Base-by-base conservation (phyloP, 2,888 invertebrate genomes). In the Rhingia rostrata region DNA sequence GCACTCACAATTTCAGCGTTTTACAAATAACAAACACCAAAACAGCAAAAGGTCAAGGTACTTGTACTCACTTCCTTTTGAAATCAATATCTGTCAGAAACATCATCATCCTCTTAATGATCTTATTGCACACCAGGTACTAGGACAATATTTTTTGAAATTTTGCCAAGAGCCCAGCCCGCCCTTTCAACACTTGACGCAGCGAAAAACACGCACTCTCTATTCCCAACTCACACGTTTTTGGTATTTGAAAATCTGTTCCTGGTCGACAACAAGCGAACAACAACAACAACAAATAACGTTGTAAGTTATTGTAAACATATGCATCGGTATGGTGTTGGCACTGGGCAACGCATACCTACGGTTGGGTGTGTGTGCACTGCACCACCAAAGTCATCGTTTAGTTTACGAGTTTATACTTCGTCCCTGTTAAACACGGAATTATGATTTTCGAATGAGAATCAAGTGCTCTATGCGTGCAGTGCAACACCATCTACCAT, bases 11-110 rank as follows among this genome's bases (percentile, higher is more conserved):
- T 3, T 10, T 9, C 10, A 41, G 6, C 6, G 2, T 9, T 41
- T 9, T 41, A 6, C 45, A 45, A 9, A 45, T 45, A 45, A 45
- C 45, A 10, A 45, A 10, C 45, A 45, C 45, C 10, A 10, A 22
- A 22, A 22, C 22, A 22, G 12, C 10, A 45, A 45, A 45, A 45
- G 45, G 45, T 45, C 45, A 45, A 45, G 45, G 45, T 45, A 45
- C 45, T 45, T 12, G 22, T 22, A 22, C 22, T 22, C 12, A 12
- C 10, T 6, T 12, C 45, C 45, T 12, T 3, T 45, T 45, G 45
- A 45, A 45, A 10, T 45, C 45, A 45, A 45, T 45, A 45, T 45
- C 45, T 41, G 41, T 41, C 41, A 41, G 41, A 41, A 10, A 12
- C 45, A 45, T 6, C 45, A 10, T 45, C 45, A 10, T 12, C 45